These are phyloP conservation scores for Agapornis canus DNA, from an alignment of 2,797 vertebrate species.

Conservation along the genomic window DNA sequence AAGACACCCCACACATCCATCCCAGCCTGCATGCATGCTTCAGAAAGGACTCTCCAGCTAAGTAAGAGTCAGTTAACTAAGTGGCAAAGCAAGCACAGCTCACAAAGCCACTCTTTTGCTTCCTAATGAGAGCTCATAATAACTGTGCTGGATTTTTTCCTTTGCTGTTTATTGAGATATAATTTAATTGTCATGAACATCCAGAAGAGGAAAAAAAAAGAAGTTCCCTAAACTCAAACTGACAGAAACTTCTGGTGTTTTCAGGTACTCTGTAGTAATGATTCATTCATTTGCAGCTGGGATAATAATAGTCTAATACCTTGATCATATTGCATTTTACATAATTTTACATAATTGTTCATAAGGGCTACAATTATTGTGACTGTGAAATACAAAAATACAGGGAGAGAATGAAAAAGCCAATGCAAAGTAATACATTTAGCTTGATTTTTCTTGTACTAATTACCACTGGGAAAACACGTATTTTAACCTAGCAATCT, in stretches of 20 bases:
- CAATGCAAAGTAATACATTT: constrained; percentile 16
- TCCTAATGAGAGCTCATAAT: constrained; percentile 66
- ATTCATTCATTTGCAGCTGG: constrained; percentile 19
- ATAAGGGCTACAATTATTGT: constrained; percentile 57
- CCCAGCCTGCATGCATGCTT: background rate
- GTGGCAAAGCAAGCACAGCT: constrained; percentile 48
- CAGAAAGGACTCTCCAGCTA: background rate
- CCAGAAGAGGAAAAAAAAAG: constrained; percentile 49
- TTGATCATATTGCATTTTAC: constrained; percentile 52
- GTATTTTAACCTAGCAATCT: constrained; percentile 37
- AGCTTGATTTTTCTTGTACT: constrained; percentile 57
- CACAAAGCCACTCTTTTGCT: constrained; percentile 55
- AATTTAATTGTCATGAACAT: constrained; percentile 68
- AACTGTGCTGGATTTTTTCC: constrained; percentile 13
- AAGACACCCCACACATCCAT: background rate
- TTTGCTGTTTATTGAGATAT: constrained; percentile 65
- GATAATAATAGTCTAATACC: constrained; percentile 51
- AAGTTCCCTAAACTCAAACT: background rate
- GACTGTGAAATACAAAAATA: constrained; percentile 57
- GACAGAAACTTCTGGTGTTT: background rate
- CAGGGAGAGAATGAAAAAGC: constrained; percentile 44
- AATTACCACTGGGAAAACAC: constrained; percentile 56
- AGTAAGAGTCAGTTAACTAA: constrained; percentile 58
- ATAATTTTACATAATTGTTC: constrained; percentile 66
- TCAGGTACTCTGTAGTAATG: constrained; percentile 18